Evolutionary conservation across 2,888 invertebrate species (phyloP).

Genomic region (Xanthorhoe spadicearia): DNA sequence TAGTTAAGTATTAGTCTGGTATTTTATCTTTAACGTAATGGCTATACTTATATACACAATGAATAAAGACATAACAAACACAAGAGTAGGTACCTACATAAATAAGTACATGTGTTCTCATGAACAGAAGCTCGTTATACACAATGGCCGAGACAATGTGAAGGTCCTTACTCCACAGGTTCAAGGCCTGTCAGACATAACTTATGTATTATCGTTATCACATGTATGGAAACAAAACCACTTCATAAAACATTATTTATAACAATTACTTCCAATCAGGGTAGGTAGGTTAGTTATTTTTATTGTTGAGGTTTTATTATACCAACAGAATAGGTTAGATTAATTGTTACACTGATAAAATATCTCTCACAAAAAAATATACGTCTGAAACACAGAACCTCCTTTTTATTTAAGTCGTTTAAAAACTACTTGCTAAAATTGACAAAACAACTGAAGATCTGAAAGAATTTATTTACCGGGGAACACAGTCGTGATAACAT

Average conservation of each 20-base stretch:
- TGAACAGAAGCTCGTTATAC: conserved; percentile 44
- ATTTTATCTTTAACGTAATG: no score
- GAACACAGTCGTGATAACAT: no score
- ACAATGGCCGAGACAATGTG: conserved; percentile 63
- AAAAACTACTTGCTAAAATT: no score
- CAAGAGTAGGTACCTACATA: neutral
- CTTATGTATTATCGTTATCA: conserved; percentile 68
- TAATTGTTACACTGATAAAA: no score
- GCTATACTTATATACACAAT: no score
- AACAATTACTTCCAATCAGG: conserved; percentile 23
- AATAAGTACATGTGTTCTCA: conserved; percentile 26
- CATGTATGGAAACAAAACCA: conserved; percentile 46
- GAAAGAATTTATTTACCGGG: no score
- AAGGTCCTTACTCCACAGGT: conserved; percentile 73
- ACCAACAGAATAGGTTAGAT: no score
- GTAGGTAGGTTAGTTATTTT: neutral
- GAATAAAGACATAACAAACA: neutral
- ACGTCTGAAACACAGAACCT: no score
- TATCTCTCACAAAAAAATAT: no score
- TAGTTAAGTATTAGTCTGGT: no score
- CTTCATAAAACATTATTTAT: conserved; percentile 32
- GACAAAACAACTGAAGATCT: no score
- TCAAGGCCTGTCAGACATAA: conserved; percentile 72
- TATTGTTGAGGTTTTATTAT: neutral
- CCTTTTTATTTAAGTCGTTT: no score